A percentile compares a stretch with the other conserved stretches of the same genome.
Conservation (phyloP, 1,140 invertebrate species). For the Neuroterus valhalla region DNA sequence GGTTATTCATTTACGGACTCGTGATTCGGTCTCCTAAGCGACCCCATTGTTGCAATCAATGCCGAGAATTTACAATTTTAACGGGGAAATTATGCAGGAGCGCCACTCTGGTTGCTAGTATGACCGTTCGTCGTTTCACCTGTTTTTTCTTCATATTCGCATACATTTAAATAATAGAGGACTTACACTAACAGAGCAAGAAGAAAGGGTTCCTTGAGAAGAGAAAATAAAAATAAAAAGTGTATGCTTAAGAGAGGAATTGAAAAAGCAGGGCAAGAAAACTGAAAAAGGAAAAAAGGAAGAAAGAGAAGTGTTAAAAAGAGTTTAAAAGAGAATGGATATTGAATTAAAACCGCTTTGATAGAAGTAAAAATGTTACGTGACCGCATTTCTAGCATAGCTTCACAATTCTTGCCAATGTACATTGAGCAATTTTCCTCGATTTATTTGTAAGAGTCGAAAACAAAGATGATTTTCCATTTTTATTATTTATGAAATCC, state of each 20-base stretch:
- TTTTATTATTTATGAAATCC: too few relatives aligned
- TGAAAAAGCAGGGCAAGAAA: not conserved
- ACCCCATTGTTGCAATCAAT: slow-evolving; percentile 7
- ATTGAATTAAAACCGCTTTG: slow-evolving; percentile 19
- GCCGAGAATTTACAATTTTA: slow-evolving; percentile 23
- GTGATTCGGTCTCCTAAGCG: slow-evolving; percentile 17
- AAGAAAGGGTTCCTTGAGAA: not conserved
- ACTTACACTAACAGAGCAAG: not conserved
- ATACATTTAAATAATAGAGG: slow-evolving; percentile 39
- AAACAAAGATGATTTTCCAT: too few relatives aligned
- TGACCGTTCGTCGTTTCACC: not conserved
- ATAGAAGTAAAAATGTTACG: slow-evolving; percentile 27
- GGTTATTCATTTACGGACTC: not conserved
- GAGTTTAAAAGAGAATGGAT: not conserved
- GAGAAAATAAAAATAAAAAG: not conserved
- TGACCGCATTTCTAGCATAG: slow-evolving; percentile 16
- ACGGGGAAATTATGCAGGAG: slow-evolving; percentile 40
- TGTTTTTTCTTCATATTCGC: slow-evolving; percentile 32
- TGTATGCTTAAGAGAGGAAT: not conserved
- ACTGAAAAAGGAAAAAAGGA: not conserved
- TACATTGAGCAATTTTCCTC: not conserved
- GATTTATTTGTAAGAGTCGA: too few relatives aligned
- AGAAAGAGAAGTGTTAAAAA: not conserved
- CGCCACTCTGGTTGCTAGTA: not conserved
- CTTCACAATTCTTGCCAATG: not conserved